Base-by-base conservation (phyloP, 2,888 invertebrate genomes). In the Tenthredo distinguenda region DNA sequence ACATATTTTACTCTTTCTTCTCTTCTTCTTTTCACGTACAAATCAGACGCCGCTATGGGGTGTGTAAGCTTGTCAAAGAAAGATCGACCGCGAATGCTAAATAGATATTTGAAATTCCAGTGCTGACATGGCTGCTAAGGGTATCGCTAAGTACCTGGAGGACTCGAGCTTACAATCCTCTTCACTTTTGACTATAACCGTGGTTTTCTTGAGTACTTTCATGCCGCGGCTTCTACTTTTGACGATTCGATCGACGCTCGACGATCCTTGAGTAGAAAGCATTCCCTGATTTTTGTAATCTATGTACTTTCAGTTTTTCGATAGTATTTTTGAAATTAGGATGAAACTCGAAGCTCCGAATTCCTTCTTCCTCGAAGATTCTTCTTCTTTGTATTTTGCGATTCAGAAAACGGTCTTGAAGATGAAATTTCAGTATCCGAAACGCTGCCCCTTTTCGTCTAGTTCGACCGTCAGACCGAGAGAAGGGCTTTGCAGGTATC, bases 21-120 rank as follows among this genome's bases (percentile, higher is more conserved):
- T 43, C 10, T 43, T 10, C 18, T 50, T 55, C 31, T 34, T 26
- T 81, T 58, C 21, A 40, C 62, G 58, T 62, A 62, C 40, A 6
- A 87, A 86, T 68, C 40, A 40, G 31, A 50, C 50, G 15, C 50
- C 37, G 55, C 85, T 31, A 26, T n/a, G 18, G n/a, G 55, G 55
- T 7, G 12, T 47, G 50, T 72, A 68, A 83, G 34, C 6, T 86
- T 87, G 88, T 88, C 88, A 88, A 84, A 85, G 79, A 85, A 86
- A 85, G 88, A 90, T 90, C 88, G 88, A 81, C 87, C 86, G 83
- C 88, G 88, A 88, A 90, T 89, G 91, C 91, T 90, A 91, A 92
- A 87, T 88, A 90, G 92, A 90, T 90, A 90, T 90, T 91, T 91
- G 90, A 90, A 91, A 92, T 92, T 91, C 91, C 89, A 87, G 87